Conservation (phyloP, 2,113 vertebrate genomes). For the Entelurus aequoreus region DNA sequence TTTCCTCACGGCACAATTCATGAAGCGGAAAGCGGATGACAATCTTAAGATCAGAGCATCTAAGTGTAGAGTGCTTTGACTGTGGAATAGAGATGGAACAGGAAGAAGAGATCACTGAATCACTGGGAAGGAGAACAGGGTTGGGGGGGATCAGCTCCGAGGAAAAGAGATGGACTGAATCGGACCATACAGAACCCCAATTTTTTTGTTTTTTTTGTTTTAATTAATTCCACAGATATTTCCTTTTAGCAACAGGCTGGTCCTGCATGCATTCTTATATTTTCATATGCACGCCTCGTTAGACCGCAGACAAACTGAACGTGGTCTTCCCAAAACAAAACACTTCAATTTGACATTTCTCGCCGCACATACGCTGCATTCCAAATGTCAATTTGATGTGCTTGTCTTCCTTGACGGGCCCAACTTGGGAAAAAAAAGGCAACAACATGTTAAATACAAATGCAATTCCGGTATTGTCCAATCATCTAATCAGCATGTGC, state of each 20-base stretch:
- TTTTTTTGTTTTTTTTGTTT: constrained; percentile 16
- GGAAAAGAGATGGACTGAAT: constrained; percentile 71
- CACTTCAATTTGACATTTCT: too few species aligned
- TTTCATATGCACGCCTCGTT: not conserved
- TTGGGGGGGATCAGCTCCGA: constrained; percentile 32
- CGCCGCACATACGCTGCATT: not conserved
- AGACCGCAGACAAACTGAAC: not conserved
- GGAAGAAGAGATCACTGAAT: constrained; percentile 57
- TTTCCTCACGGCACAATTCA: constrained; percentile 66
- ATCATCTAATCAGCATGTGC: not conserved
- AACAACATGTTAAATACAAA: constrained; percentile 5
- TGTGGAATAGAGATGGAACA: constrained; percentile 53
- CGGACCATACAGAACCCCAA: constrained; percentile 63
- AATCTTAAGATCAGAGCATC: constrained; percentile 71
- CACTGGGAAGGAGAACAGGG: constrained; percentile 35
- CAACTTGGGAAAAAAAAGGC: not conserved
- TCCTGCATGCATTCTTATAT: not conserved
- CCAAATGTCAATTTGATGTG: constrained; percentile 10
- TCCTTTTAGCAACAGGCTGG: constrained; percentile 39
- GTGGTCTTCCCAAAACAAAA: too few species aligned
- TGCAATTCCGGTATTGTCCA: not conserved
- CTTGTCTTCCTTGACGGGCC: not conserved
- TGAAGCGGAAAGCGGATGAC: constrained; percentile 71
- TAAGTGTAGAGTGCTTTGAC: constrained; percentile 61
- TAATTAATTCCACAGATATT: constrained; percentile 69